Evolutionary conservation across 2,888 invertebrate species (phyloP).

Genomic region (Aphodius sticticus): DNA sequence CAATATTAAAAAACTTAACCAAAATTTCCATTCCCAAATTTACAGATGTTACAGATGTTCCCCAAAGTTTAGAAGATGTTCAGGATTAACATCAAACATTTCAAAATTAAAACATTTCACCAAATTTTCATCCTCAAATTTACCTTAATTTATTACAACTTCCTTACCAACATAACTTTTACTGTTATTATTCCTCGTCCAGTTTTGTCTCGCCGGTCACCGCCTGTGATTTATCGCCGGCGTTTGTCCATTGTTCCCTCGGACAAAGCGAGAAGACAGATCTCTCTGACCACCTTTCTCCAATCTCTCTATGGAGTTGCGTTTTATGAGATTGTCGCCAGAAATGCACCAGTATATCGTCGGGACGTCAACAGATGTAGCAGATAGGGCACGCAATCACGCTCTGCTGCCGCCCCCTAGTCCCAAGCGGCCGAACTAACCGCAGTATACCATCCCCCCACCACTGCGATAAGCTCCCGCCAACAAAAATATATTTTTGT

Average conservation of each 20-base stretch:
- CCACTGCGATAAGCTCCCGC: not conserved
- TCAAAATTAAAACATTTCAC: no score
- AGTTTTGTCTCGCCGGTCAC: not conserved
- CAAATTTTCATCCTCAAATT: no score
- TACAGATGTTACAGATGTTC: no score
- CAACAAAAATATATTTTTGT: not conserved
- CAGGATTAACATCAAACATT: no score
- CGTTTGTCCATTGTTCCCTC: not conserved
- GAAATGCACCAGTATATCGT: not conserved
- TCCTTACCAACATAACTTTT: not conserved
- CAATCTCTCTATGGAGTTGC: constrained; percentile 4
- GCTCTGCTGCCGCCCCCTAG: not conserved
- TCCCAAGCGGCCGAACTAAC: not conserved
- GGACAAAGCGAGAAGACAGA: not conserved
- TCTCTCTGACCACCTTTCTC: not conserved
- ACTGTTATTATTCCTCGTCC: constrained; percentile 4
- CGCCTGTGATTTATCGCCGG: not conserved
- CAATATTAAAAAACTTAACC: no score
- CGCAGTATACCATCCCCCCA: not conserved
- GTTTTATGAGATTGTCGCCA: not conserved
- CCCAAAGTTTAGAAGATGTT: no score
- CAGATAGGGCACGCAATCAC: not conserved
- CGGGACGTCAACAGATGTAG: not conserved
- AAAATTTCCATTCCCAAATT: no score
- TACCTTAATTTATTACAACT: not conserved